Evolutionary conservation across 2,113 vertebrate species (phyloP), one percentile per base, ranked within the genome.

Genomic region (Probosciger aterrimus): DNA sequence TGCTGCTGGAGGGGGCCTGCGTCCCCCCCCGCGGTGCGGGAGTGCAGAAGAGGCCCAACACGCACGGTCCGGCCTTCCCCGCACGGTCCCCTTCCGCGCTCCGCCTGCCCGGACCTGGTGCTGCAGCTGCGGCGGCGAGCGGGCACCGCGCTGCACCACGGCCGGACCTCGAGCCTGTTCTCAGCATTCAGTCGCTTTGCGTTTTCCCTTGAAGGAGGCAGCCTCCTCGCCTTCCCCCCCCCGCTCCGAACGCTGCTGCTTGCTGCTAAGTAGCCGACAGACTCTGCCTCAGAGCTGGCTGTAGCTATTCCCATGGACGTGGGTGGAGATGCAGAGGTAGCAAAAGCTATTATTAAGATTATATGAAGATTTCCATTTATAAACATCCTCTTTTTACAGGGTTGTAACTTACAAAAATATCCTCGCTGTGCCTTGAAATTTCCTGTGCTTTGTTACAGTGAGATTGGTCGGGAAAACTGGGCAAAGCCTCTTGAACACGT

Each of bases 321-420:
- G 85, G 82, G 74, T 57, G 91, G 74, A 91, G 90, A 73, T 86
- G 83, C 90, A 41, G 71, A 10, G 74, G 90, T 55, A 95, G 93
- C 83, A 96, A 96, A 93, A 92, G 80, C 92, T 83, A 69, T 92
- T 81, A 93, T 96, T 96, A 96, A 96, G 88, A 90, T 93, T 90
- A 93, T 60, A 85, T 70, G 89, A 92, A 90, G 69, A 86, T 94
- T 95, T 96, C 80, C 59, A 77, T 95, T 93, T 96, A 95, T 94
- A 94, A 90, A 91, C 91, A 78, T 49, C 31, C 23, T 83, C 30
- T 57, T 86, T 63, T 92, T 70, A 74, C 60, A 92, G 70, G 49
- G 63, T 60, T 64, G 57, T 85, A 93, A 82, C 60, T 90, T 96
- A 81, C 64, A 86, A 92, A 95, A 95, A 93, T 84, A 91, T 83